Percentiles rank a stretch among this genome's conserved stretches.
phyloP scores from a whole-genome alignment of 2,113 vertebrate genomes.

The Platycercus adscitus region DNA sequence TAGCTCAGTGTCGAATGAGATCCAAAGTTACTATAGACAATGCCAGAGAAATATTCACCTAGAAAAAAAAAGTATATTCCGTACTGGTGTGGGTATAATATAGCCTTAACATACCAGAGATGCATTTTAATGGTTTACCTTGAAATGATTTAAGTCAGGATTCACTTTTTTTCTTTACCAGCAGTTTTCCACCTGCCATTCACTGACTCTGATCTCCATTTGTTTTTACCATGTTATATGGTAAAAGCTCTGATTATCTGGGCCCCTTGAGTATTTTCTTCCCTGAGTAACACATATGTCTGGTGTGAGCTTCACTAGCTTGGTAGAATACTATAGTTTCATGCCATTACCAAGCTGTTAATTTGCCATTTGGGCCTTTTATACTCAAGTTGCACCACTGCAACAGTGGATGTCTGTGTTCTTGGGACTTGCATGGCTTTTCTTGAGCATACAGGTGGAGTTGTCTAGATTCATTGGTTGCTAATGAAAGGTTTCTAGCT shows the following conservation, averaged over 20 bases:
- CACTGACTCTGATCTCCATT: background rate
- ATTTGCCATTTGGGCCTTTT: background rate
- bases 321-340: background rate
- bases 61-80: background rate
- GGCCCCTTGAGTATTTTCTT: background rate
- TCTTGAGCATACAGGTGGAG: background rate
- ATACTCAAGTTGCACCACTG: background rate
- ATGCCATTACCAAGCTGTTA: background rate
- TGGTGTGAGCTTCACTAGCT: background rate
- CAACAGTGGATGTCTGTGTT: background rate
- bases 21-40: background rate
- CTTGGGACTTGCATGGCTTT: background rate
- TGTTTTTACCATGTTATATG: background rate
- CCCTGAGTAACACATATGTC: accelerated
- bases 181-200: background rate
- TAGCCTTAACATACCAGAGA: background rate
- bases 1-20: background rate
- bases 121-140: background rate
- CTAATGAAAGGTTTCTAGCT: background rate
- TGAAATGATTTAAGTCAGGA: background rate
- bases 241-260: background rate
- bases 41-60: background rate
- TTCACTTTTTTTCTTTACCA: background rate
- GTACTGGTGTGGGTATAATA: background rate
- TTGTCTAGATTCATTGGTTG: background rate